Percentiles rank a stretch among this genome's conserved stretches.
Conservation (phyloP, 2,113 vertebrate species). For the Thomomys bottae region DNA sequence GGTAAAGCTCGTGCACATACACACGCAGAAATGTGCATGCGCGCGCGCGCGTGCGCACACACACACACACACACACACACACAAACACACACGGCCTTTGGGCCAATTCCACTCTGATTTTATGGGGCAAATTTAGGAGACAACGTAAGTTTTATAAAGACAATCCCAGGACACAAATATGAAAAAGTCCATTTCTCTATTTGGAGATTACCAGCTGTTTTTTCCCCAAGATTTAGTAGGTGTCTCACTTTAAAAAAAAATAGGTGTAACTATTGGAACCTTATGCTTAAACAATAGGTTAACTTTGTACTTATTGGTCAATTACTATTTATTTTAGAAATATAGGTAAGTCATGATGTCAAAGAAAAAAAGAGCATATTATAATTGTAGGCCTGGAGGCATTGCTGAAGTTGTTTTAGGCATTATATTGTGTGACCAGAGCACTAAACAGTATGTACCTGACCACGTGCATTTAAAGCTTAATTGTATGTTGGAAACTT, state of each 20-base stretch:
- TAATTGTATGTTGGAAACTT: constrained; percentile 57
- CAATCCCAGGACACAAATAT: not conserved
- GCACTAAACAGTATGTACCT: constrained; percentile 41
- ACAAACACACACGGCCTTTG: not conserved
- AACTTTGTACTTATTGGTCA: constrained; percentile 3
- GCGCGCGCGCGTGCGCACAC: too few relatives aligned
- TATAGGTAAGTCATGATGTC: constrained; percentile 18
- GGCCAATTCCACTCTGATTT: not conserved
- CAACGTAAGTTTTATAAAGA: constrained; percentile 35
- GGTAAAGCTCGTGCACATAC: too few relatives aligned
- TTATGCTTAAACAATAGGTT: not conserved
- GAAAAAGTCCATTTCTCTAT: not conserved
- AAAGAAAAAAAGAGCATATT: not conserved
- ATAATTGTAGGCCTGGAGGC: constrained; percentile 13
- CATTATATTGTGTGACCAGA: constrained; percentile 27
- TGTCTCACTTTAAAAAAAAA: not conserved
- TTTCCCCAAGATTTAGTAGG: constrained; percentile 16
- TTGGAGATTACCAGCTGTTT: not conserved
- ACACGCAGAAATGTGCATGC: too few relatives aligned
- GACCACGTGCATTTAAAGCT: constrained; percentile 62
- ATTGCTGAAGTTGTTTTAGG: constrained; percentile 21
- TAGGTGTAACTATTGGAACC: not conserved
- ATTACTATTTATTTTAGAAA: constrained; percentile 39
- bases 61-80: too few relatives aligned
- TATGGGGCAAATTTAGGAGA: constrained; percentile 14